Evolutionary conservation across 1,140 invertebrate species (phyloP), one percentile per base, ranked within the genome.

Genomic region (Pachypsylla venusta): DNA sequence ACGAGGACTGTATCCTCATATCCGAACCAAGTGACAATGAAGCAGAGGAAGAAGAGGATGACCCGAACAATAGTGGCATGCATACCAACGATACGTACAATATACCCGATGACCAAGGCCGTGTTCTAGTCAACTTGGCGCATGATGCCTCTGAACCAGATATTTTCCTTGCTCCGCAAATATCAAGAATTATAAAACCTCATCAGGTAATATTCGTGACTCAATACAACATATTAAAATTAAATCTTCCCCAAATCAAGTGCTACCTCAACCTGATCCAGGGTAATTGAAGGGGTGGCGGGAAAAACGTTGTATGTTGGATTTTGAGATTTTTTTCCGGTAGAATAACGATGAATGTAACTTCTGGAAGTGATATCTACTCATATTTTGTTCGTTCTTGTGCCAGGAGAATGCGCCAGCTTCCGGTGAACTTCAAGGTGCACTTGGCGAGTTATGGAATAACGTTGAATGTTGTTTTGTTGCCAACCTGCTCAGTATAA

Each of bases 51-150:
- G 77, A 74, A 62, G 81, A 79, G 30, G 81, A 82, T 35, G 81
- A 83, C 68, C 76, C 79, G 19, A 74, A 76, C 7, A 82, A 82
- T 64, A 80, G 78, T 58, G 84, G 84, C 57, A 81, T 89, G 76
- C 86, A 89, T 66, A 86, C 87, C 1, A 93, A 93, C 67, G 93
- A 97, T 74, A 74, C 81, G n/a, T 88, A 91, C 66, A 98, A 98
- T 73, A 73, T 85, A 60, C 87, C 89, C 2, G 92, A 98, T 74
- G 85, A 89, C 59, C 81, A 92, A 68, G 95, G 95, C 1, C 76
- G 89, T 42, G 91, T 98, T 19, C 73, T 97, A 26, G 87, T 98
- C 24, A 99, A 99, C 72, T 84, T 97, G 40, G 93, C 90, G n/a
- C 93, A 98, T 75, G 87, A 91, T 0, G 81, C 87, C 42, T 82